Conservation (phyloP, 2,888 invertebrate genomes). For the Drosophila histrio region DNA sequence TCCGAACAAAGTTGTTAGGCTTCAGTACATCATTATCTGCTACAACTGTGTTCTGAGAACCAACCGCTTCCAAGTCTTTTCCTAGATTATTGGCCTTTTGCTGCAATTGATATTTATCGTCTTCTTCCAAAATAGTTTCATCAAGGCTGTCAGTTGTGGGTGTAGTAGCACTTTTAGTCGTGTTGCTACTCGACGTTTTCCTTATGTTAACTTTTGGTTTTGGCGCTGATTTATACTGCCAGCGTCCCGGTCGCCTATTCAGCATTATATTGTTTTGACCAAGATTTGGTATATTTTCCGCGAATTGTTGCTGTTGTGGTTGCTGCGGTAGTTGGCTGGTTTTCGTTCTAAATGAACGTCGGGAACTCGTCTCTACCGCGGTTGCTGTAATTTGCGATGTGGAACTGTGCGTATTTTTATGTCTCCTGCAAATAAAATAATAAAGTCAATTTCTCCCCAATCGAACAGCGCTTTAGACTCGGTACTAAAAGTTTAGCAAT, state of each 20-base stretch:
- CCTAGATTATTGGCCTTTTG: slow-evolving; percentile 62
- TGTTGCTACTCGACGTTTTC: slow-evolving; percentile 87
- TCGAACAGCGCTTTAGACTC: not conserved
- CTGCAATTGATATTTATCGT: slow-evolving; percentile 84
- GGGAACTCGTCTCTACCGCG: slow-evolving; percentile 78
- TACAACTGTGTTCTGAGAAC: slow-evolving; percentile 87
- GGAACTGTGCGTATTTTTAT: slow-evolving; percentile 80
- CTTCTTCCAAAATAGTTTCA: slow-evolving; percentile 69
- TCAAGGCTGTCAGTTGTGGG: slow-evolving; percentile 68
- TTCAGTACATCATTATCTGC: slow-evolving; percentile 84
- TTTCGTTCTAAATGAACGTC: slow-evolving; percentile 90
- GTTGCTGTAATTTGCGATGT: slow-evolving; percentile 53
- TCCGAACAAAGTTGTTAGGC: slow-evolving; percentile 88
- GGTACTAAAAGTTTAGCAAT: not conserved
- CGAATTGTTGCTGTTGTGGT: slow-evolving; percentile 70
- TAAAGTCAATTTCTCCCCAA: not conserved
- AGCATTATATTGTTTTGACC: slow-evolving; percentile 92
- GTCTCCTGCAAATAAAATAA: slow-evolving; percentile 77
- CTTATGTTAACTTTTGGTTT: slow-evolving; percentile 93
- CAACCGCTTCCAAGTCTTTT: slow-evolving; percentile 89
- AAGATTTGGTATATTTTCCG: slow-evolving; percentile 86
- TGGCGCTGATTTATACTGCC: slow-evolving; percentile 95
- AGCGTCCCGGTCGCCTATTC: slow-evolving; percentile 91
- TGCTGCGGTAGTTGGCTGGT: slow-evolving; percentile 60
- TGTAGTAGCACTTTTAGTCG: slow-evolving; percentile 61